Evolutionary conservation across 2,888 invertebrate species (phyloP), one percentile per base, ranked within the genome.

Genomic region (Drepana falcataria): DNA sequence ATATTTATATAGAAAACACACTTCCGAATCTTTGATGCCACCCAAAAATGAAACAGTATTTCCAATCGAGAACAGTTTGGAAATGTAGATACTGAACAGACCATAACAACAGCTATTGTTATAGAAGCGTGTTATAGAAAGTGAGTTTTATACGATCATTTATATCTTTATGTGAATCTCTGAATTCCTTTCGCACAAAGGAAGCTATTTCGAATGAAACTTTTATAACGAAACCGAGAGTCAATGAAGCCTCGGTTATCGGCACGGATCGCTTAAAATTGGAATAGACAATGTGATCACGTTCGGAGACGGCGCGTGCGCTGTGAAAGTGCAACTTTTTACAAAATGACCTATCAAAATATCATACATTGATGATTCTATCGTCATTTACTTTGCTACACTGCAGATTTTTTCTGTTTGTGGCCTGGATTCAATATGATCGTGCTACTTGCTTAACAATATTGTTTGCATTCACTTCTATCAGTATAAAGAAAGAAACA

Each of bases 211-310:
- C 59, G 63, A 71, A 58, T 62, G 60, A 65, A 66, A 65, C 61
- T 69, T 70, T 67, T 68, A 68, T 71, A 71, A 77, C 65, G 81
- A 87, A 86, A 89, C 68, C 58, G 81, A 87, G 72, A 86, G 81
- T 83, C 65, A 65, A 77, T 69, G 67, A 67, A 68, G 68, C 60
- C 62, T 62, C 68, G 65, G 70, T 74, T 68, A 63, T 54, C 51
- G 56, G 40, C 52, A 47, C 58, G 48, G 47, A 53, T 55, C 59
- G 54, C 58, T 66, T 58, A 64, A 63, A 57, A 61, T 61, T 54
- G 59, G 56, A 65, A 62, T 62, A 60, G 64, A 71, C 60, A 66
- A 58, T 53, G 58, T 59, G 66, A 69, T 75, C 76, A 74, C 75
- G 74, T 71, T 58, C 56, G 54, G 41, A 55, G n/a, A 48, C 56